phyloP scores from a whole-genome alignment of 2,888 invertebrate species.

The Pyrocoelia pectoralis region DNA sequence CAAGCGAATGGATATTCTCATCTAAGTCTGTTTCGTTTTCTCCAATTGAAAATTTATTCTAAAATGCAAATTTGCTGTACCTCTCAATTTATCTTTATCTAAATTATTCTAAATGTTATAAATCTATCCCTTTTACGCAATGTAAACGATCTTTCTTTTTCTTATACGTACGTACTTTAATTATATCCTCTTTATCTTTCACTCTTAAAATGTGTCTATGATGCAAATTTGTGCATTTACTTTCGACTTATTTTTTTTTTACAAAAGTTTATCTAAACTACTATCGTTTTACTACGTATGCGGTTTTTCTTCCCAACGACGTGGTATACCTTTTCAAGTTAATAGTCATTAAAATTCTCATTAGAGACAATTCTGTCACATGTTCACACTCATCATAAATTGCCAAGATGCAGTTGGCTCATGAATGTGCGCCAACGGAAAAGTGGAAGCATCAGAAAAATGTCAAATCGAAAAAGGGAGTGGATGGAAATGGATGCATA shows the following conservation, averaged over 20 bases:
- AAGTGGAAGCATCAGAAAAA: no score
- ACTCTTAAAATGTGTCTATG: constrained; percentile 32
- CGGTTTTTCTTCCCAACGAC: constrained; percentile 10
- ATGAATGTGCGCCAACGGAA: no score
- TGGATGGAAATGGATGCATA: no score
- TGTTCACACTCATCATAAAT: no score
- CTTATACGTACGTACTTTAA: constrained; percentile 23
- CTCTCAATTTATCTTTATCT: constrained; percentile 38
- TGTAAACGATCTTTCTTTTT: constrained; percentile 26
- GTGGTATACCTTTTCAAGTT: constrained; percentile 14
- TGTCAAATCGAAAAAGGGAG: no score
- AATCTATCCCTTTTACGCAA: constrained; percentile 34
- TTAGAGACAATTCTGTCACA: not conserved
- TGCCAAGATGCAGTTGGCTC: no score
- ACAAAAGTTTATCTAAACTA: constrained; percentile 32
- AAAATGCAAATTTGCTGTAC: constrained; percentile 38
- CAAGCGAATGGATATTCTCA: not conserved
- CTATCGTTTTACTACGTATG: constrained; percentile 23
- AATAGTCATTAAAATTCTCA: not conserved
- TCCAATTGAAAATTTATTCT: constrained; percentile 29
- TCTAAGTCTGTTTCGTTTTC: constrained; percentile 18
- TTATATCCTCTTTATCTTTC: constrained; percentile 29
- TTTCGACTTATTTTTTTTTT: constrained; percentile 12
- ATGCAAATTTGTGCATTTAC: constrained; percentile 37
- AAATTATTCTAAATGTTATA: constrained; percentile 28